Conservation (phyloP, 2,797 vertebrate genomes). For the Phrynocephalus vlangalii region DNA sequence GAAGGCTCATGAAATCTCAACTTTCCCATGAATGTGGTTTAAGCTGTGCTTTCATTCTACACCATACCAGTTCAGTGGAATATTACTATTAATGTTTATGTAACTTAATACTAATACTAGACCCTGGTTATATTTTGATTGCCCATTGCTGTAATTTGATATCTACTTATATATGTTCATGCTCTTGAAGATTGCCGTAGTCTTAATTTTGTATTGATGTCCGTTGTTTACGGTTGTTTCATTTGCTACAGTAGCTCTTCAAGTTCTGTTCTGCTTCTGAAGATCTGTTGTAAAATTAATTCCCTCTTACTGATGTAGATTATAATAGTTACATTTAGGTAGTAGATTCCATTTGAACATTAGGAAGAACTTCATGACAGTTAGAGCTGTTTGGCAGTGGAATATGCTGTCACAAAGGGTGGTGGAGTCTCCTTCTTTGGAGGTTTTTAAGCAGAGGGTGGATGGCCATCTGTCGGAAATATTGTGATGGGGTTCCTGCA, state of each 20-base stretch:
- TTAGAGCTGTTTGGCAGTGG: too few relatives aligned
- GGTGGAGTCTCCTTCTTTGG: too few relatives aligned
- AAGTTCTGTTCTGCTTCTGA: conserved; percentile 61
- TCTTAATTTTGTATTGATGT: conserved; percentile 67
- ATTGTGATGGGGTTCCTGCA: too few relatives aligned
- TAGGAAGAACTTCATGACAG: too few relatives aligned
- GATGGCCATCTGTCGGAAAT: too few relatives aligned
- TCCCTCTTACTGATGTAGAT: conserved; percentile 66
- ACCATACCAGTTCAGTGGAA: not conserved
- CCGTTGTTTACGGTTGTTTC: conserved; percentile 56
- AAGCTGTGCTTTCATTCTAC: not conserved
- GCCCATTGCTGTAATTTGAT: conserved; percentile 52
- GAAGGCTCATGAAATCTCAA: not conserved
- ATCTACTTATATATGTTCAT: conserved; percentile 45
- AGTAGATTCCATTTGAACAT: conserved; percentile 9
- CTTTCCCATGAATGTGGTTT: not conserved
- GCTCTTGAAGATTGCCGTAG: conserved; percentile 52
- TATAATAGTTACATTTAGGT: conserved; percentile 58
- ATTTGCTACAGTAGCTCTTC: conserved; percentile 59
- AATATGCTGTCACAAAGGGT: too few relatives aligned
- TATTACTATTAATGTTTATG: conserved; percentile 40
- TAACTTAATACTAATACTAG: conserved; percentile 50
- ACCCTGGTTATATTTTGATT: conserved; percentile 60
- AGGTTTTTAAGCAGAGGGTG: too few relatives aligned
- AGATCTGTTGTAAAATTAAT: conserved; percentile 68